Base-by-base conservation (phyloP, 2,888 invertebrate species). In the Ceriagrion tenellum region DNA sequence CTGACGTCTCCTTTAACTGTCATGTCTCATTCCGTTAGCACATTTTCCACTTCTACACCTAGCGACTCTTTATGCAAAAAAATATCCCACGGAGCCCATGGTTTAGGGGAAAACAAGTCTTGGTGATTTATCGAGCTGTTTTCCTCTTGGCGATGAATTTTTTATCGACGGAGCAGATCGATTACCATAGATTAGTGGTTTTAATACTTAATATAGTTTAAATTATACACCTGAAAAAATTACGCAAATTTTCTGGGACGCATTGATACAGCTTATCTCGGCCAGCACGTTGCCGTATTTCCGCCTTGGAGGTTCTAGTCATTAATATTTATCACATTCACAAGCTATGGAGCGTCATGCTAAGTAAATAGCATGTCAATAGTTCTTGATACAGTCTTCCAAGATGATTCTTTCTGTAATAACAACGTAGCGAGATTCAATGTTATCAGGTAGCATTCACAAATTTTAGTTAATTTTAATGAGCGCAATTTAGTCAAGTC, bases 121-220 rank as follows among this genome's bases (percentile, higher is more conserved):
- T 81, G 35, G 81, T 81, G 35, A 81, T 81, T 81, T 81, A 81
- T 81, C 35, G 81, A 35, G 81, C 81, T 81, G 81, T 81, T 81
- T 81, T 81, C 81, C 81, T 35, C 35, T 35, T 30, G 35, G 81
- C 81, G 81, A 35, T 35, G 81, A 81, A 81, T 81, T 81, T 81
- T 81, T 81, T 81, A 81, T 81, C 81, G 81, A 81, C 81, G 35
- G 26, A 35, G 81, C 81, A 35, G 35, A 81, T 81, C 81, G 81
- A 81, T 81, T 81, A 81, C 81, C 81, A 81, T 81, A 35, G 81
- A 81, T 81, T 35, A 81, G 81, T 81, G 16, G 81, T 81, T 81
- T 81, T 81, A 81, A 81, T 81, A 35, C 81, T 81, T 35, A 35
- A 35, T 16, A 81, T 81, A 81, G 35, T 35, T 81, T 81, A 81